Evolutionary conservation across 2,888 invertebrate species (phyloP).

Genomic region (Paralinhomoeus sp.): DNA sequence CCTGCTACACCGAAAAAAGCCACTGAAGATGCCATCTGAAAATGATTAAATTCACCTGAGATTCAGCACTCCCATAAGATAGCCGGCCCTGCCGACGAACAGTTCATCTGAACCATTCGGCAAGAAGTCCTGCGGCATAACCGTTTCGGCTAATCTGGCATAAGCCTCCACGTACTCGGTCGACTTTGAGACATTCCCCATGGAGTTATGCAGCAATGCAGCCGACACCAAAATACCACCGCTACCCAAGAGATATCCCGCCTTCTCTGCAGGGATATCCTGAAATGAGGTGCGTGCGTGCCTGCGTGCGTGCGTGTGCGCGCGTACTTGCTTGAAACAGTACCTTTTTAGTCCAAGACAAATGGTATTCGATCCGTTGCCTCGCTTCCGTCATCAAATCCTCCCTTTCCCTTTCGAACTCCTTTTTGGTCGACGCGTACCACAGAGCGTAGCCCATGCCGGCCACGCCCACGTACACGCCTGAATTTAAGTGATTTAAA

Average conservation of each 20-base stretch:
- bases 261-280: too few species aligned
- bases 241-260: slow-evolving; percentile 53
- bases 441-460: slow-evolving; percentile 55
- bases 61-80: slow-evolving; percentile 52
- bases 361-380: slow-evolving; percentile 41
- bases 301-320: too few species aligned
- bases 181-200: slow-evolving; percentile 29
- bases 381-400: slow-evolving; percentile 37
- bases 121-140: slow-evolving; percentile 30
- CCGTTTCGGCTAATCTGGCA: slow-evolving; percentile 28
- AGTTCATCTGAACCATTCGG: slow-evolving; percentile 46
- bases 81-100: slow-evolving; percentile 62
- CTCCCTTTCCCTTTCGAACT: slow-evolving; percentile 11
- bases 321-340: too few species aligned
- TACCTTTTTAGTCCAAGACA: slow-evolving; percentile 33
- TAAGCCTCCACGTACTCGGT: slow-evolving; percentile 28
- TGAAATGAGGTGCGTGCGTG: too few species aligned
- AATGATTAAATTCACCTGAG: too few species aligned
- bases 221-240: slow-evolving; percentile 52
- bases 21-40: too few species aligned
- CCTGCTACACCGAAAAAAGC: too few species aligned
- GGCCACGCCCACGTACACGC: slow-evolving; percentile 42
- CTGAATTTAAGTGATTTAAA: too few species aligned
- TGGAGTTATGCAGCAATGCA: slow-evolving; percentile 21
- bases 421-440: slow-evolving; percentile 39